phyloP scores from a whole-genome alignment of 2,888 invertebrate genomes.

The Petrolisthes manimaculis region DNA sequence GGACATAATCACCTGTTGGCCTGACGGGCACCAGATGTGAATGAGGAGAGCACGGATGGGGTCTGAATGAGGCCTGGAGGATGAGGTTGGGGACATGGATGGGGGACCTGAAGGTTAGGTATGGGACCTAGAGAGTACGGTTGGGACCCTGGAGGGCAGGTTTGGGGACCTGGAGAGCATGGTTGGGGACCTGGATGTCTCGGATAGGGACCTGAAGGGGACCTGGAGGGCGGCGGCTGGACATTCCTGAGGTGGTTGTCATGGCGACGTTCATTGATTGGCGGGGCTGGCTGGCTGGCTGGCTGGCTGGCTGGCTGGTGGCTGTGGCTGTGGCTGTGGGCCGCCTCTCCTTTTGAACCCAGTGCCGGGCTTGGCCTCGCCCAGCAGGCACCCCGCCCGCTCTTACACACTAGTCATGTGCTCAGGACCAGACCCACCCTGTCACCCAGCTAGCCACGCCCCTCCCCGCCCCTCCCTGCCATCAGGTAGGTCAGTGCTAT shows the following conservation, averaged over 20 bases:
- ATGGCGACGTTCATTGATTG: slow-evolving; percentile 52
- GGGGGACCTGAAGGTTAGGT: not conserved
- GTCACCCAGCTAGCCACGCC: not conserved
- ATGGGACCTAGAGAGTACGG: not conserved
- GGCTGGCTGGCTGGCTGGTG: not conserved
- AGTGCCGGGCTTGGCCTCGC: slow-evolving; percentile 30
- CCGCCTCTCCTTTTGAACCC: slow-evolving; percentile 1
- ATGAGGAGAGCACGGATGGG: too few species aligned
- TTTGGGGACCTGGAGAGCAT: not conserved
- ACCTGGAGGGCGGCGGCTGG: slow-evolving; percentile 31
- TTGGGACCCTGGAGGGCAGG: not conserved
- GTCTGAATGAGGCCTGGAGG: not conserved
- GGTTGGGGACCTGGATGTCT: not conserved
- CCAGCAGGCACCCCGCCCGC: slow-evolving; percentile 31
- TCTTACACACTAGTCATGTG: not conserved
- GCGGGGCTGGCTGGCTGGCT: too few species aligned
- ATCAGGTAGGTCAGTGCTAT: slow-evolving; percentile 2
- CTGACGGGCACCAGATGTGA: too few species aligned
- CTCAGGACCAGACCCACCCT: not conserved
- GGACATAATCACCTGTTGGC: too few species aligned
- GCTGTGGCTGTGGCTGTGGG: not conserved
- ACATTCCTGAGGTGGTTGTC: slow-evolving; percentile 52
- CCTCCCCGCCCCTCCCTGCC: slow-evolving; percentile 12
- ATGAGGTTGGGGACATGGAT: not conserved
- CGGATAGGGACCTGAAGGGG: not conserved